Evolutionary conservation across 1,140 invertebrate genomes (phyloP), one percentile per base, ranked within the genome.

Genomic region (Macrobrachium nipponense): DNA sequence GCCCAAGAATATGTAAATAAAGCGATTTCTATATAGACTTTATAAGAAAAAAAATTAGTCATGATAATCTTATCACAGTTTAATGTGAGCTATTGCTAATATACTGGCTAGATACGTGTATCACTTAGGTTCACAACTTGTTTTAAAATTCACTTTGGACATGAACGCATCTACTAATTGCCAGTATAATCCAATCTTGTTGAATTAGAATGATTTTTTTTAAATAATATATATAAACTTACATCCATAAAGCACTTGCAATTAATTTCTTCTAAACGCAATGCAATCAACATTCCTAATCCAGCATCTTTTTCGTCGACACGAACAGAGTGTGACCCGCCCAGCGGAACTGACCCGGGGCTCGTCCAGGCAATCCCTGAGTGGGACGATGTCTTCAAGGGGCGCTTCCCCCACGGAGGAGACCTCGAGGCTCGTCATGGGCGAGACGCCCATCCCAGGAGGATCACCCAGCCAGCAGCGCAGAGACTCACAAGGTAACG

Each of bases 401-500:
- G 73, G 87, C 68, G 87, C 51, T 27, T 83, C 88, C 15, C 87
- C 87, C 43, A 87, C 86, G 2, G 89, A 89, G 64, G 85, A 89
- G 20, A 58, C 86, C 27, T 78, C 88, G 17, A 77, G 88, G 12
- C 81, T 87, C 12, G 76, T 60, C 72, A 89, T 83, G 66, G 73
- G 66, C 6, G 86, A 87, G 72, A 85, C 82, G 11, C 44, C 89
- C 18, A 23, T 79, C 61, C 82, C 68, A 10, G 88, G 88, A 17
- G 85, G 87, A 15, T 80, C 89, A 70, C 78, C 88, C 58, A 80
- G 77, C 87, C 68, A 89, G 80, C 89, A 89, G 60, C 84, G 90
- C 64, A 80, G 90, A 76, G 89, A 90, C 58, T 91, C 90, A 2
- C 90, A 90, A 62, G 86, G 89, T 89, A 79, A 79, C 8, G 51